Evolutionary conservation across 2,888 invertebrate genomes (phyloP), one percentile per base, ranked within the genome.

Genomic region (Meta bourneti): DNA sequence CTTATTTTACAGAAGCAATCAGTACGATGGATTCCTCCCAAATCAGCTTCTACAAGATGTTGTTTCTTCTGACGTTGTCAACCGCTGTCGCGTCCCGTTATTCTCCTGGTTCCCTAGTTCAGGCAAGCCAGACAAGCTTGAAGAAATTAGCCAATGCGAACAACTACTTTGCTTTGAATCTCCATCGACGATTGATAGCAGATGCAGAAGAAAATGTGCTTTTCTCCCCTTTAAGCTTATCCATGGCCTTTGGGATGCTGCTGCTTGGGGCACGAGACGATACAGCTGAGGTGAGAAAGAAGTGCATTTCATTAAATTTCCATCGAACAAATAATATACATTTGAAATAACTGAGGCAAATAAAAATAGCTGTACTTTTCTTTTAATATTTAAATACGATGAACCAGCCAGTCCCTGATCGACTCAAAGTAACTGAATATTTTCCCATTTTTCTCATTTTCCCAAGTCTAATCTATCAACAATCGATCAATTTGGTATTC

Each of bases 271-370:
- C 61, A 11, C 11, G 71, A 16, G 92, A 89, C 1, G 71, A 80
- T 7, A 92, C 92, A 1, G 92, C 92, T 49, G 16, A 91, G 74
- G 93, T 89, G 75, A 72, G 71, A 6, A 8, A 61, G 8, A 61
- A 61, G 61, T 61, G 16, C 16, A 16, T 61, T 61, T 61, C 61
- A 11, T 34, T 34, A 34, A 34, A 34, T 34, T 34, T 34, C 34
- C 34, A 34, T 34, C 34, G 1, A 34, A 34, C 34, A 34, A 34
- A 4, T 34, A 34, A 34, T 4, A 34, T 34, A 34, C 34, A 34
- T 34, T 34, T 34, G 34, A 34, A 34, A 4, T 2, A 34, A 34
- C 34, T 34, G 34, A 34, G 4, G 34, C 34, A 2, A 4, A 34
- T 34, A 34, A 34, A 34, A 34, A 34, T 34, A 34, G 34, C 34